These are phyloP conservation scores for Corvus cornix DNA, from an alignment of 2,113 vertebrate genomes.

Conservation along the genomic window DNA sequence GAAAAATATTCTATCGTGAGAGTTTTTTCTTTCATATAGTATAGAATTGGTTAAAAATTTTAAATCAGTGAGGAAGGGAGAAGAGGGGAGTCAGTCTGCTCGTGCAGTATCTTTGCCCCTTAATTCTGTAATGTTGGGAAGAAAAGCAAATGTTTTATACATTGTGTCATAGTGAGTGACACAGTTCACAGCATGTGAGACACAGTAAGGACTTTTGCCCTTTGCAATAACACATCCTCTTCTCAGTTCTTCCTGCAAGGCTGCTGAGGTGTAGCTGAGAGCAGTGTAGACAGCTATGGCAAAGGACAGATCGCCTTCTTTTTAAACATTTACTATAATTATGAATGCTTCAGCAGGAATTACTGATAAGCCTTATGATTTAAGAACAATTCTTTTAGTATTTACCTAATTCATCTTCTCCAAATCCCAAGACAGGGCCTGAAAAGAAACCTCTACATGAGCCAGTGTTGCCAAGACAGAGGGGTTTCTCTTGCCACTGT, in stretches of 20 bases:
- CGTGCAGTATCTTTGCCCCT: neutral
- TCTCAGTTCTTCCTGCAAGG: neutral
- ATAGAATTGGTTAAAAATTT: neutral
- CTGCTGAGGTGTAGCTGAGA: neutral
- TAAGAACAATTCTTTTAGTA: neutral
- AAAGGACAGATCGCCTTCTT: neutral
- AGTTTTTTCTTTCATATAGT: neutral
- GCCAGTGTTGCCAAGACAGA: slow-evolving; percentile 87
- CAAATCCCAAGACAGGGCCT: slow-evolving; percentile 93
- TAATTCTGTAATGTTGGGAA: neutral
- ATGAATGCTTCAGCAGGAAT: neutral
- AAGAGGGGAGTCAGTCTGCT: neutral
- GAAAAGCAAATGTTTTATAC: neutral
- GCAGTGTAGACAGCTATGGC: neutral
- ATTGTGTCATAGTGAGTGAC: neutral
- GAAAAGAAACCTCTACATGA: slow-evolving; percentile 87
- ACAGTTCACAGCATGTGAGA: neutral
- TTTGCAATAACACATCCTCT: neutral
- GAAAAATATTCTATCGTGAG: neutral
- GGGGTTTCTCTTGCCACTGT: slow-evolving; percentile 92
- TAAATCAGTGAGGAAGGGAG: neutral
- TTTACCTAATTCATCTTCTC: slow-evolving; percentile 95
- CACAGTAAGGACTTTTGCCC: neutral
- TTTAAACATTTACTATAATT: neutral
- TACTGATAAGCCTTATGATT: neutral